Base-by-base conservation (phyloP, 2,113 vertebrate species). In the Myotis yumanensis region DNA sequence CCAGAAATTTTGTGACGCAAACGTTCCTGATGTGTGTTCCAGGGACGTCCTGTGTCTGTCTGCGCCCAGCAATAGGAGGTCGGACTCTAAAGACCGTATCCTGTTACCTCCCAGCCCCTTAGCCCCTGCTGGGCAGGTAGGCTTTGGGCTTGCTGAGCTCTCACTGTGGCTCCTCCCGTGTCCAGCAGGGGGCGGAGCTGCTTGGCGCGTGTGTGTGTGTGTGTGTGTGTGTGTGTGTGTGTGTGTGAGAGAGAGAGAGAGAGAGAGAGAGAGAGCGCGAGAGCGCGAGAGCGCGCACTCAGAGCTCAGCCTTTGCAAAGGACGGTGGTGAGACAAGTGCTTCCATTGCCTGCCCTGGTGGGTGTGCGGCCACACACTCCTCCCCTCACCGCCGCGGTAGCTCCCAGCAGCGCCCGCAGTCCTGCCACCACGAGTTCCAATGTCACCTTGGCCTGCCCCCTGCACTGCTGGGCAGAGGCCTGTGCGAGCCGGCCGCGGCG, bases 111-210 rank as follows among this genome's bases (percentile, higher is more conserved):
- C 83, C 30, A 54, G 68, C 18, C 2, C 2, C 32, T 90, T 8
- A 3, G 51, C 57, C 5, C 62, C 54, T 17, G n/a, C n/a, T 8
- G 9, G 20, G 35, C 35, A 15, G 59, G 28, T 17, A 9, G 51
- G 11, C 46, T 54, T 3, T 6, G 5, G 28, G 46, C n/a, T 4
- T 1, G 4, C 25, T 3, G 17, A 1, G 72, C 12, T 22, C 22
- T 62, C 71, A 22, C 20, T 80, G 57, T 22, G 71, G 57, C 25
- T 57, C 20, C 80, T 52, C 22, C 35, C 28, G 0, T 43, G 37
- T 43, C 40, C 89, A 77, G 81, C 72, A 95, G 89, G 72, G 91
- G 96, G 89, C 91, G 95, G 72, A 59, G 9, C 57, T 90, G 75
- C 93, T 66, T 80, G 69, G 22, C 22, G 1, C 22, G 46, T 28